Conservation (phyloP, 2,113 vertebrate genomes). For the Aegithalos caudatus region DNA sequence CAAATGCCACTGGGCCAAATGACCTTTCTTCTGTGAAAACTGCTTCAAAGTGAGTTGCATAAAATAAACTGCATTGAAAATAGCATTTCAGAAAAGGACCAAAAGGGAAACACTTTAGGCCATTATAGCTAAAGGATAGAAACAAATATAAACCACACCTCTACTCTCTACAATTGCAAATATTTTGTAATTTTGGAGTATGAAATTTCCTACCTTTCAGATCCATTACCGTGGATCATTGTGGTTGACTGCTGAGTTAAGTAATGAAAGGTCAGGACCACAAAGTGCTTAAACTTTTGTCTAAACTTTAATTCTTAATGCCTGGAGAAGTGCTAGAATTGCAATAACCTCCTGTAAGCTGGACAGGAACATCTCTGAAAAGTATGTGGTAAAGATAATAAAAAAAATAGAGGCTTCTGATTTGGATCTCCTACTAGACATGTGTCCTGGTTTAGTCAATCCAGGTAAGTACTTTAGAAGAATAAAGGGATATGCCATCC, state of each 20-base stretch:
- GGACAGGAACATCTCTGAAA: neutral
- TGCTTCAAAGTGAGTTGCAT: neutral
- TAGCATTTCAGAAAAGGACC: neutral
- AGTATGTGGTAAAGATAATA: neutral
- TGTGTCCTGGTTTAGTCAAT: no score
- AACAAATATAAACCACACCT: neutral
- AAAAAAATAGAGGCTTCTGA: neutral
- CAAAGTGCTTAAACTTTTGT: neutral
- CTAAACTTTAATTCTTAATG: neutral
- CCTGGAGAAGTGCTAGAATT: neutral
- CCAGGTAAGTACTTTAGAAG: neutral
- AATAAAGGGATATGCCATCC: neutral
- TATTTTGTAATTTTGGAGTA: neutral
- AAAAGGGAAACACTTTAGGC: neutral
- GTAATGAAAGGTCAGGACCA: neutral
- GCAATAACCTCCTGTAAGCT: neutral
- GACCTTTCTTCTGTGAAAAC: constrained; percentile 42
- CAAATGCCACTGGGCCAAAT: constrained; percentile 13
- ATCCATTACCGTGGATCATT: neutral
- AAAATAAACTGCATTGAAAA: neutral
- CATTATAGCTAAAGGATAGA: neutral
- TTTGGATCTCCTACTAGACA: neutral
- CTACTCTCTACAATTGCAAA: neutral
- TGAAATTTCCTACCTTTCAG: neutral
- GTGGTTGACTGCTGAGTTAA: neutral